Conservation (phyloP, 2,888 invertebrate species). For the Sylvicola cinctus region DNA sequence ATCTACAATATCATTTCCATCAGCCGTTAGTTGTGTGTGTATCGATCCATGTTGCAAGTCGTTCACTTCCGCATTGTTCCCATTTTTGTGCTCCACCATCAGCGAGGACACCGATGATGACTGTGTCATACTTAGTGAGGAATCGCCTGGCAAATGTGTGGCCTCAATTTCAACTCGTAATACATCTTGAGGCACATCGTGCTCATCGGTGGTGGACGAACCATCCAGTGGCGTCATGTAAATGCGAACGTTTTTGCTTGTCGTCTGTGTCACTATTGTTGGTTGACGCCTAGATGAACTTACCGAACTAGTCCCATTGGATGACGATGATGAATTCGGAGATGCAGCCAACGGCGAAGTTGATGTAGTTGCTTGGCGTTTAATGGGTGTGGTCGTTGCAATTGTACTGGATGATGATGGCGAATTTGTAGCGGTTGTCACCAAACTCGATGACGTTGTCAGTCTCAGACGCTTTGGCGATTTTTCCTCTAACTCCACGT, state of each 20-base stretch:
- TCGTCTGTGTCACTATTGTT: constrained; percentile 2
- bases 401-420: neutral
- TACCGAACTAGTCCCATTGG: no score
- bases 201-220: constrained; percentile 4
- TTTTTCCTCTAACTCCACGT: constrained; percentile 1
- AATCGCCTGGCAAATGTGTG: neutral
- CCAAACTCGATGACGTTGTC: no score
- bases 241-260: constrained; percentile 10
- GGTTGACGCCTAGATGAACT: constrained; percentile 1
- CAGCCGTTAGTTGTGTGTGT: neutral
- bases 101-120: neutral
- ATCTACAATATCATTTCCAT: constrained; percentile 3
- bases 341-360: constrained; percentile 1
- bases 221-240: constrained; percentile 10
- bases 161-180: constrained; percentile 6
- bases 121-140: neutral
- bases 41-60: neutral
- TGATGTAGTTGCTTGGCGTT: neutral
- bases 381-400: neutral
- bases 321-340: neutral
- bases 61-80: neutral
- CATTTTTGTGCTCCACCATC: constrained; percentile 3
- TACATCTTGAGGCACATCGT: constrained; percentile 8
- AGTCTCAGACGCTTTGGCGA: neutral
- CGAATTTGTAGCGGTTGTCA: neutral